Evolutionary conservation across 2,888 invertebrate genomes (phyloP).

Genomic region (Xestia rhomboidea): DNA sequence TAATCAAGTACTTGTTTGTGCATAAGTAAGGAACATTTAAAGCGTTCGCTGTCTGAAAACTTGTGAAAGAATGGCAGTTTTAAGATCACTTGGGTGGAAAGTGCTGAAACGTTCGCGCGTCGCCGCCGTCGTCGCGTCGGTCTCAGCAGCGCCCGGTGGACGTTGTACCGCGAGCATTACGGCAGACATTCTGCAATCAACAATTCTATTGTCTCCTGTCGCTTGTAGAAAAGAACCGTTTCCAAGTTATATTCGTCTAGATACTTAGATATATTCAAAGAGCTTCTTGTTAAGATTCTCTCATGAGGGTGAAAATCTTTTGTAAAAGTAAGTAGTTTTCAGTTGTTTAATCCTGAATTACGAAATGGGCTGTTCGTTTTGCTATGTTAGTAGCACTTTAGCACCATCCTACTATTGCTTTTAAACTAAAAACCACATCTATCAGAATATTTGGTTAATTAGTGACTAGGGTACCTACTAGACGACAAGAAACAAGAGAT

Average conservation of each 20-base stretch:
- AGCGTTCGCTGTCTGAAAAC: conserved; percentile 40
- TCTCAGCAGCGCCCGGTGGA: conserved; percentile 4
- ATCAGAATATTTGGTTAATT: background rate
- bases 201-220: conserved; percentile 40
- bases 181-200: conserved; percentile 29
- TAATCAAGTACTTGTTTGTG: conserved; percentile 32
- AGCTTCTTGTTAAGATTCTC: conserved; percentile 1
- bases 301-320: background rate
- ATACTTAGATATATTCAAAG: background rate
- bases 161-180: conserved; percentile 24
- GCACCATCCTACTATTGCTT: background rate
- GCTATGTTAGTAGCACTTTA: background rate
- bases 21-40: background rate
- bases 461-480: background rate
- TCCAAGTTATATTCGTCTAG: background rate
- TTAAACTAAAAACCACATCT: too few relatives aligned
- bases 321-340: background rate
- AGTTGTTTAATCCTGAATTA: background rate
- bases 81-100: conserved; percentile 20
- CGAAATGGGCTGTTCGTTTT: background rate
- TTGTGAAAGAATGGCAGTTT: conserved; percentile 39
- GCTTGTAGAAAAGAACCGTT: conserved; percentile 5
- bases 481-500: background rate
- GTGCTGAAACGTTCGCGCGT: conserved; percentile 15
- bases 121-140: background rate